phyloP scores from a whole-genome alignment of 1,140 invertebrate species.

The Aphelinus certus region DNA sequence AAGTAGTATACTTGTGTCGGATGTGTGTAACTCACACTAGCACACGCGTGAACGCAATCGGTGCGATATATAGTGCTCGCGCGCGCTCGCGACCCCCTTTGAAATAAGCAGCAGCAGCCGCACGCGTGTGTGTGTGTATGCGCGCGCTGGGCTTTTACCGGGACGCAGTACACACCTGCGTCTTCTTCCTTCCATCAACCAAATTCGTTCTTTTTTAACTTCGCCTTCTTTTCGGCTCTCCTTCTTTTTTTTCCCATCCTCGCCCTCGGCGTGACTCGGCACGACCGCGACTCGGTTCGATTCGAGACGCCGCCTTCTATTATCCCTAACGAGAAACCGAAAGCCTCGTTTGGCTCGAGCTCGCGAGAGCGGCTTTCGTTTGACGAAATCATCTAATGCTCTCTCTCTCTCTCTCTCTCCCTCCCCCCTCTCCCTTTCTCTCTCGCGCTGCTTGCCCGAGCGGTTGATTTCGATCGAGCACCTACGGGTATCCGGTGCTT shows the following conservation, averaged over 20 bases:
- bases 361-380: slow-evolving; percentile 23
- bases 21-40: slow-evolving; percentile 25
- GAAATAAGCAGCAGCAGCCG: slow-evolving; percentile 7
- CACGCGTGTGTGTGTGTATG: too few species aligned
- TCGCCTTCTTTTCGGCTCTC: neutral
- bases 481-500: slow-evolving; percentile 5
- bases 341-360: slow-evolving; percentile 3
- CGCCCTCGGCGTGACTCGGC: slow-evolving; percentile 36
- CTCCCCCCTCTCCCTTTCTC: too few species aligned
- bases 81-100: neutral
- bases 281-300: neutral
- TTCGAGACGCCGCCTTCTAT: slow-evolving; percentile 27
- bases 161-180: slow-evolving; percentile 29
- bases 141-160: neutral
- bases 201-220: slow-evolving; percentile 25
- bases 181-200: slow-evolving; percentile 23
- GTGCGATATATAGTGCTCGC: neutral
- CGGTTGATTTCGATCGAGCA: slow-evolving; percentile 20
- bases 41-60: slow-evolving; percentile 1
- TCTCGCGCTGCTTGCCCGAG: too few species aligned
- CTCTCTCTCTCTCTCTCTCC: too few species aligned
- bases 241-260: slow-evolving; percentile 25
- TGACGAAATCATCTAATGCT: slow-evolving; percentile 35
- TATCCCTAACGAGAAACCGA: slow-evolving; percentile 35
- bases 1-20: slow-evolving; percentile 7